Percentiles rank a stretch among this genome's conserved stretches.
These are phyloP conservation scores for Littorina saxatilis DNA, from an alignment of 1,140 invertebrate species.

Conservation along the genomic window DNA sequence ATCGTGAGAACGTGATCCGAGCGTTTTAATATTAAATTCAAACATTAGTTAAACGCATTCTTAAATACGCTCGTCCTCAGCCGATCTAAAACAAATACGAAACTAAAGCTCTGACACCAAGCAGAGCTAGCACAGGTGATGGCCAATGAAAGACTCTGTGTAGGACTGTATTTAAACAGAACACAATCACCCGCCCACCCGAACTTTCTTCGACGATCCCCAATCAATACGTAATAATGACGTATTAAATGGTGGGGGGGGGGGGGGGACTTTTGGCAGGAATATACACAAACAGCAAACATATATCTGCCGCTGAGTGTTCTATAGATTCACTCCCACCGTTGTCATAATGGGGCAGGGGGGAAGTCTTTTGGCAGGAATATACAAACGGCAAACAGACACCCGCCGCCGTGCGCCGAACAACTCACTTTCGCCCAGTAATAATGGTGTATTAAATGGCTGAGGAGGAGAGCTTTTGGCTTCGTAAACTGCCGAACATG, in stretches of 20 bases:
- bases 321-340: too few species aligned
- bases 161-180: too few species aligned
- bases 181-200: too few species aligned
- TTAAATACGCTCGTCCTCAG: background rate
- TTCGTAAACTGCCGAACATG: background rate
- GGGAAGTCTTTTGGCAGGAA: background rate
- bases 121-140: background rate
- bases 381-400: constrained; percentile 17
- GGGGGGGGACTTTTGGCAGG: too few species aligned
- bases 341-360: too few species aligned
- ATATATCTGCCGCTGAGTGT: background rate
- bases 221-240: too few species aligned
- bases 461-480: constrained; percentile 14
- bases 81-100: background rate
- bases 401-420: background rate
- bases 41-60: background rate
- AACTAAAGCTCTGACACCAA: background rate
- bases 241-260: too few species aligned
- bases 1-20: background rate
- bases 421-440: constrained; percentile 80
- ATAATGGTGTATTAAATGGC: constrained; percentile 32
- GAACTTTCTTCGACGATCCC: background rate
- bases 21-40: background rate
- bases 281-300: too few species aligned
- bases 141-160: too few species aligned